These are phyloP conservation scores for Caenorhabditis inopinata DNA, from an alignment of 1,140 invertebrate species.

Conservation along the genomic window DNA sequence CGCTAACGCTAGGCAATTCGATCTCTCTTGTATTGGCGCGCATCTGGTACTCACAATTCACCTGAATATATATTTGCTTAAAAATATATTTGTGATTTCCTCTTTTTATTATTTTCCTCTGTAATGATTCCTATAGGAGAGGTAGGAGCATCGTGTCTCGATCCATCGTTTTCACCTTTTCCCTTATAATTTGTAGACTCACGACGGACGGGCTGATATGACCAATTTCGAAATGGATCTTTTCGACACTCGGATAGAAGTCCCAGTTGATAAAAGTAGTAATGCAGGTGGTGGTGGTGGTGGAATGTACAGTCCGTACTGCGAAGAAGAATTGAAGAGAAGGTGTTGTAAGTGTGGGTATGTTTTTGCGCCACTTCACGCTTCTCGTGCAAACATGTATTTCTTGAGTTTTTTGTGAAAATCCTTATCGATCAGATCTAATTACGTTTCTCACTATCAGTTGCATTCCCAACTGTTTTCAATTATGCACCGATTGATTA, in stretches of 20 bases:
- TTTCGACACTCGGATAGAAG: constrained; percentile 56
- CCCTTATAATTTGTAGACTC: constrained; percentile 51
- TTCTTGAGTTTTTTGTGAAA: constrained; percentile 6
- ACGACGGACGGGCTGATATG: constrained; percentile 64
- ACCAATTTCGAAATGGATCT: constrained; percentile 64
- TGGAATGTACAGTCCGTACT: constrained; percentile 2
- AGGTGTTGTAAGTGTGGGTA: constrained; percentile 26
- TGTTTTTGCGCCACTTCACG: background rate
- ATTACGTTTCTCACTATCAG: background rate
- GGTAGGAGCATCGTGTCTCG: constrained; percentile 16
- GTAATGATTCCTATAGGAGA: constrained; percentile 46
- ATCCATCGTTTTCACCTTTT: background rate
- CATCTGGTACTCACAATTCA: background rate
- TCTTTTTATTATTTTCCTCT: background rate
- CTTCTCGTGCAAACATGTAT: background rate
- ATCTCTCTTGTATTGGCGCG: background rate
- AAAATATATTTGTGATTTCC: background rate
- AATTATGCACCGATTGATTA: too few species aligned
- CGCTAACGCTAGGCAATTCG: background rate
- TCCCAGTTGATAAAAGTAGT: background rate
- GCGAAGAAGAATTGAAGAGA: background rate
- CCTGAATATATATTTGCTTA: background rate
- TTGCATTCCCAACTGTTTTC: too few species aligned
- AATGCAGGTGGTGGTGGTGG: background rate
- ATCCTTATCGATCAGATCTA: background rate